Evolutionary conservation across 2,888 invertebrate genomes (phyloP), one percentile per base, ranked within the genome.

Genomic region (Anticlea derivata): DNA sequence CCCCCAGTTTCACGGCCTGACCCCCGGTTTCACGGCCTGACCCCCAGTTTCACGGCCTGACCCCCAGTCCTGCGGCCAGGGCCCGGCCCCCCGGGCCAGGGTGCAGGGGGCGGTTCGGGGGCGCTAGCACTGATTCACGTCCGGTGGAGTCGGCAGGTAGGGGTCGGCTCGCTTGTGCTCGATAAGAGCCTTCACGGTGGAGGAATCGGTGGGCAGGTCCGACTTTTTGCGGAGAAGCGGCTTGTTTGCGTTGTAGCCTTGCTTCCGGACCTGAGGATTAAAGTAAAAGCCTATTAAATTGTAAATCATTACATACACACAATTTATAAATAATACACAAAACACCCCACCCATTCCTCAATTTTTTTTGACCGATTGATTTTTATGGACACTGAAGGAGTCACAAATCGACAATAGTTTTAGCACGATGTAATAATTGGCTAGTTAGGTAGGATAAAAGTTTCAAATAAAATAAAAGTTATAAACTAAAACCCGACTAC

Each of bases 101-200:
- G 34, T 17, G 2, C 17, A 3, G 2, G 6, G 23, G 33, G 26
- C 23, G 13, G 24, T 2, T 3, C 17, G 17, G 29, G 12, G 33
- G 27, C 37, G 61, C 61, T 61, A 58, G 61, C 61, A 61, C 50
- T 61, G 61, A 45, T 50, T 55, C 66, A 95, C 95, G 91, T 97
- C 96, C 57, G 96, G 95, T 72, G 96, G 95, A 55, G 97, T 95
- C 65, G 94, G 90, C 70, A 98, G 94, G 92, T 93, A 98, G 75
- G 97, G 96, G 86, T 98, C 98, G 66, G 97, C 95, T 75, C 98
- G 93, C 87, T 96, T 96, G 92, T 98, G 98, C 83, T 96, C 97
- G 80, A 95, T 96, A 67, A 98, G 93, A 61, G 98, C 98, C 83
- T 95, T 96, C 72, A 97, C 95, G 45, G 98, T 98, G 81, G 95